Conservation (phyloP, 2,113 vertebrate species). For the Oreochromis niloticus region DNA sequence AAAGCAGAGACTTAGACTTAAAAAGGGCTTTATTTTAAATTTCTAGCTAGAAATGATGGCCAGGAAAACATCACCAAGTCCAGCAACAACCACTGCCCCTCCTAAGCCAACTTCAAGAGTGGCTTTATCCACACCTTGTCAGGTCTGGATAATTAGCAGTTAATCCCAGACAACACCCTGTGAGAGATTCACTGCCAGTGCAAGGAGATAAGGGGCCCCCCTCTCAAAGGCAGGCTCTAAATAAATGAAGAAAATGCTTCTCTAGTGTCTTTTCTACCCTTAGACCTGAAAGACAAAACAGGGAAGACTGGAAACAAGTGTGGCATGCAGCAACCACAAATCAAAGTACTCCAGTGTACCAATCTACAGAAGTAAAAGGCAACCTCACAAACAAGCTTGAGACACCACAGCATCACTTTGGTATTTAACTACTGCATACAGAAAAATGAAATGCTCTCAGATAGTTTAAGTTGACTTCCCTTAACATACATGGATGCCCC, state of each 20-base stretch:
- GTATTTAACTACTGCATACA: background rate
- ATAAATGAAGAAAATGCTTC: background rate
- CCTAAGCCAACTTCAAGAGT: accelerated
- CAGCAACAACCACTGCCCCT: background rate
- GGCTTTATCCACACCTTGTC: background rate
- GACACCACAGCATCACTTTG: accelerated
- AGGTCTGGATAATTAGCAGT: background rate
- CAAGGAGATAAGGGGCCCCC: accelerated
- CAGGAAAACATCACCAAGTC: background rate
- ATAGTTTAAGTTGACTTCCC: background rate
- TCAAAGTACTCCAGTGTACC: background rate
- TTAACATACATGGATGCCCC: background rate
- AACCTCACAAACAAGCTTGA: background rate
- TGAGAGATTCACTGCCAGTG: background rate
- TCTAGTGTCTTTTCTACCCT: background rate
- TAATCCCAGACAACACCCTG: background rate
- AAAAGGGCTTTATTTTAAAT: background rate
- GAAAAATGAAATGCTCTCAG: background rate
- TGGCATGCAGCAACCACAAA: background rate
- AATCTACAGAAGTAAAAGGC: background rate
- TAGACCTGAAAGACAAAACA: background rate
- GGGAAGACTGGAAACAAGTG: accelerated
- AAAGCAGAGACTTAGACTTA: background rate
- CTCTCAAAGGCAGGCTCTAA: background rate
- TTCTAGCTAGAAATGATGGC: background rate